Evolutionary conservation across 2,797 vertebrate species (phyloP).

Genomic region (Sphaeramia orbicularis): DNA sequence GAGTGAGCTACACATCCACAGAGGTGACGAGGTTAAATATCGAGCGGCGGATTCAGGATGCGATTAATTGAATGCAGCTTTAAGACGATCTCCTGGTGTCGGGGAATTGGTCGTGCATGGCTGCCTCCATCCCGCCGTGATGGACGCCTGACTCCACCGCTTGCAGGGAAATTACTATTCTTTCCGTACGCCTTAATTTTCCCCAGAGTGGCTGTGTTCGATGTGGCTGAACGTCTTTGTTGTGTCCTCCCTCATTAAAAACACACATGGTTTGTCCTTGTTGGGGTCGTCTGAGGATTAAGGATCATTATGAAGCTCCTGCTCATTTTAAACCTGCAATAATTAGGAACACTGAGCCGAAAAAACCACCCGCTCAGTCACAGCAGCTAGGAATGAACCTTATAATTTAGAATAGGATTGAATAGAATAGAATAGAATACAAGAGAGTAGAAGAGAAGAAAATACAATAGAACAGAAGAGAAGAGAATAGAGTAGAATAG

Average conservation of each 20-base stretch:
- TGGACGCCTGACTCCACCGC: not conserved
- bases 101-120: conserved; percentile 20
- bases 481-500: too few species aligned
- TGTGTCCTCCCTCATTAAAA: conserved; percentile 11
- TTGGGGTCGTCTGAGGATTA: not conserved
- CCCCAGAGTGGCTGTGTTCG: not conserved
- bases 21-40: conserved; percentile 5
- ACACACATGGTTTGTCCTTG: conserved; percentile 12
- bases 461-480: too few species aligned
- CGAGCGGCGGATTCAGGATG: conserved; percentile 5
- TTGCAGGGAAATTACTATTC: conserved; percentile 33
- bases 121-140: conserved; percentile 5
- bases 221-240: not conserved
- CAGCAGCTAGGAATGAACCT: too few species aligned
- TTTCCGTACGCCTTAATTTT: not conserved
- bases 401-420: too few species aligned
- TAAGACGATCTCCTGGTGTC: conserved; percentile 27
- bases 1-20: not conserved
- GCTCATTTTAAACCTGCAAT: too few species aligned
- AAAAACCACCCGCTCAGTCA: too few species aligned
- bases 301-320: not conserved
- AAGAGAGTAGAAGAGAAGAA: too few species aligned
- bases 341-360: too few species aligned
- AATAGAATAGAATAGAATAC: too few species aligned
- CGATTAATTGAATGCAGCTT: conserved; percentile 16